phyloP scores from a whole-genome alignment of 2,797 vertebrate genomes.

The Propithecus deckenii region DNA sequence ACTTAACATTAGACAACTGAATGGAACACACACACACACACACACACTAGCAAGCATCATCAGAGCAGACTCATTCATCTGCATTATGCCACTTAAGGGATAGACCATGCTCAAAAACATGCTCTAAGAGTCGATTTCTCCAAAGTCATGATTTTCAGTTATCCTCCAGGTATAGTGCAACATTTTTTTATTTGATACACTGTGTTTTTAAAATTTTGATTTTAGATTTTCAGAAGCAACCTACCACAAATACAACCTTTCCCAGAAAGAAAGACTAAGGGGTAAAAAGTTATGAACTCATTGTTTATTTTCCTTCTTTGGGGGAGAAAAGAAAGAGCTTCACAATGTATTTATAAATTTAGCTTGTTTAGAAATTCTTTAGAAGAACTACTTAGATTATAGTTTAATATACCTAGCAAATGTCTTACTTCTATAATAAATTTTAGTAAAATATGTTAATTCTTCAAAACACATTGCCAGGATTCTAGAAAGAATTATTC shows the following conservation, averaged over 20 bases:
- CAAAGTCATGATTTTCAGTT: not conserved
- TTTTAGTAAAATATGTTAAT: not conserved
- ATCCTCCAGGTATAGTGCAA: not conserved
- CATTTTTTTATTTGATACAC: not conserved
- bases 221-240: constrained; percentile 21
- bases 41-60: not conserved
- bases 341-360: not conserved
- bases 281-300: not conserved
- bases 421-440: not conserved
- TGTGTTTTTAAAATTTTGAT: not conserved
- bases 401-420: not conserved
- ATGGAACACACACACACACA: not conserved
- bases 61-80: not conserved
- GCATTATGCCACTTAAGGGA: not conserved
- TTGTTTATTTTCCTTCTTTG: not conserved
- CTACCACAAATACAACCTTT: not conserved
- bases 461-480: constrained; percentile 17
- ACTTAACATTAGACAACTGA: not conserved
- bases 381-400: not conserved
- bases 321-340: not conserved
- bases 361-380: not conserved
- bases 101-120: not conserved
- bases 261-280: not conserved
- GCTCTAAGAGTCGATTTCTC: not conserved
- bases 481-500: not conserved